Percentiles rank a stretch among this genome's conserved stretches.
These are phyloP conservation scores for Agrochola macilenta DNA, from an alignment of 2,888 invertebrate genomes.

Conservation along the genomic window DNA sequence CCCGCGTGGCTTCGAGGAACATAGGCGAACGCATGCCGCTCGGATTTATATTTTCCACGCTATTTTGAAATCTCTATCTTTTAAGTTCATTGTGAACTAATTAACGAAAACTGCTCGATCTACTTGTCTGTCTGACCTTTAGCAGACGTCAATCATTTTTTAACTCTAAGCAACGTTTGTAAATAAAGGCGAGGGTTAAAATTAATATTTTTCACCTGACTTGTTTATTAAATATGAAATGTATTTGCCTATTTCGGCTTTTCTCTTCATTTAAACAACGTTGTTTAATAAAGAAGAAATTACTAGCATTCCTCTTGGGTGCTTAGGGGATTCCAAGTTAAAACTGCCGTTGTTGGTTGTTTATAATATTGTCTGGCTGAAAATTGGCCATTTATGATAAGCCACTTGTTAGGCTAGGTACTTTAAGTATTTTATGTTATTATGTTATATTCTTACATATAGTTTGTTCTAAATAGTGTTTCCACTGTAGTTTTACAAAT, in stretches of 20 bases:
- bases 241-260: not conserved
- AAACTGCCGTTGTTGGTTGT: not conserved
- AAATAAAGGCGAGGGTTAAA: not conserved
- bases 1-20: not conserved
- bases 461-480: slow-evolving; percentile 20
- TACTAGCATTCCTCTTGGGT: not conserved
- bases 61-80: not conserved
- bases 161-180: not conserved
- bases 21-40: not conserved
- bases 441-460: slow-evolving; percentile 22
- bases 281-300: not conserved
- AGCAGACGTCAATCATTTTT: not conserved
- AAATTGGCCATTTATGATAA: not conserved
- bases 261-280: not conserved
- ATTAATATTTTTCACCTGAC: not conserved
- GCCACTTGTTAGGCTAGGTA: slow-evolving; percentile 3
- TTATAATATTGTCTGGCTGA: not conserved
- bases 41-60: not conserved
- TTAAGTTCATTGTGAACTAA: not conserved
- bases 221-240: not conserved
- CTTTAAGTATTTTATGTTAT: slow-evolving; percentile 14
- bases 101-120: not conserved
- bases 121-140: not conserved
- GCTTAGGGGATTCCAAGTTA: not conserved
- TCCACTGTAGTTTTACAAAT: slow-evolving; percentile 3